phyloP scores from a whole-genome alignment of 2,113 vertebrate genomes.

The Pseudorasbora parva region DNA sequence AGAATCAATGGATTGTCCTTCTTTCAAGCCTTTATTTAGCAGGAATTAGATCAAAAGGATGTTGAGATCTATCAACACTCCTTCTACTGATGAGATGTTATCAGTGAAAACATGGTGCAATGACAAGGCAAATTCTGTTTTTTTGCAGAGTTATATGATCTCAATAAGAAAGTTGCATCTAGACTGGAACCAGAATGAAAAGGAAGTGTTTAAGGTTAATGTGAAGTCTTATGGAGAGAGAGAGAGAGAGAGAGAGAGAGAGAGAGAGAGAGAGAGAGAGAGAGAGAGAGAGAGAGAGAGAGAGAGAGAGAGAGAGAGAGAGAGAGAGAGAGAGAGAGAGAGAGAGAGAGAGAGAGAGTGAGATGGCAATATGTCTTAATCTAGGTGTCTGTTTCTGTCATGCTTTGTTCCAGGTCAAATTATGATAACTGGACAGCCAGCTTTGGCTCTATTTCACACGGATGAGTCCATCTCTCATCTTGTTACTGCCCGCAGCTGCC shows the following conservation, averaged over 20 bases:
- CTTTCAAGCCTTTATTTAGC: not conserved
- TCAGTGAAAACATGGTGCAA: slow-evolving; percentile 5
- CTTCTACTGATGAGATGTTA: not conserved
- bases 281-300: slow-evolving; percentile 32
- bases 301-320: slow-evolving; percentile 9
- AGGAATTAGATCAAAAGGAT: not conserved
- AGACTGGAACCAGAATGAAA: not conserved
- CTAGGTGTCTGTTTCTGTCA: slow-evolving; percentile 75
- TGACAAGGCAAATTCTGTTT: slow-evolving; percentile 13
- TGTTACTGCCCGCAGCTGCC: slow-evolving; percentile 65
- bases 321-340: slow-evolving; percentile 53
- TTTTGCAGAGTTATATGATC: not conserved
- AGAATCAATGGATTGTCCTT: not conserved
- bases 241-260: not conserved
- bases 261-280: slow-evolving; percentile 53
- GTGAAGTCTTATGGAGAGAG: slow-evolving; percentile 13
- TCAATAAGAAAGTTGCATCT: slow-evolving; percentile 1
- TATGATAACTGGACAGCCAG: slow-evolving; percentile 70
- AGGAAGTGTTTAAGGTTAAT: slow-evolving; percentile 32
- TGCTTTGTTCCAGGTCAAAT: slow-evolving; percentile 74
- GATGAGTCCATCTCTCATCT: slow-evolving; percentile 74
- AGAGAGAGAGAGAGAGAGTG: slow-evolving; percentile 40
- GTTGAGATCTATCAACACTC: not conserved
- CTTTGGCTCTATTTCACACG: slow-evolving; percentile 72
- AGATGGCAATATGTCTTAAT: slow-evolving; percentile 75